These are phyloP conservation scores for Amblyjoppa fuscipennis DNA, from an alignment of 2,888 invertebrate genomes.

Conservation along the genomic window DNA sequence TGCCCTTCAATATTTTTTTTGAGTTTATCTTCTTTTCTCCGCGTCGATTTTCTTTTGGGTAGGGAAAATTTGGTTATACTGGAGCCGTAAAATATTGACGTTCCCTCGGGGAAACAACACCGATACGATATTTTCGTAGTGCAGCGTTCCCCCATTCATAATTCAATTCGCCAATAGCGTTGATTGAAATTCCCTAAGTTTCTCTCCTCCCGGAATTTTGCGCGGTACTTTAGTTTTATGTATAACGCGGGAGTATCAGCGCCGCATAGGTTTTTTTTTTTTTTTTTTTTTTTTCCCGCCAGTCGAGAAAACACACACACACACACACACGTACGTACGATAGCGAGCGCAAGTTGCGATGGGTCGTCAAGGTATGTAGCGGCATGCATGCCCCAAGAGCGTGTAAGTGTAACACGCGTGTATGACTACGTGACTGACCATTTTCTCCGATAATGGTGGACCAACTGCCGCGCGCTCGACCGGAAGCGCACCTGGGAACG, in stretches of 20 bases:
- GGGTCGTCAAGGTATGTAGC: background rate
- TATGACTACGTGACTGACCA: constrained; percentile 75
- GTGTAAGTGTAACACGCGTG: constrained; percentile 52
- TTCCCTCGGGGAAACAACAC: background rate
- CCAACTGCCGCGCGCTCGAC: constrained; percentile 75
- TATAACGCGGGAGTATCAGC: background rate
- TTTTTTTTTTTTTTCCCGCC: background rate
- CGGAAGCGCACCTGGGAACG: constrained; percentile 79
- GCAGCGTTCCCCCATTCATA: background rate
- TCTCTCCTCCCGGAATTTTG: background rate
- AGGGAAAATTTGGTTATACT: too few species aligned
- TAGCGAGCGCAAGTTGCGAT: background rate
- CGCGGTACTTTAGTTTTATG: constrained; percentile 1
- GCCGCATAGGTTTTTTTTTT: background rate
- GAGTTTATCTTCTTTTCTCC: too few species aligned
- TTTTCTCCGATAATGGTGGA: constrained; percentile 79
- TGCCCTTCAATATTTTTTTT: too few species aligned
- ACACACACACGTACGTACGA: background rate
- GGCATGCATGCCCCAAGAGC: constrained; percentile 32
- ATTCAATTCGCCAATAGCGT: background rate
- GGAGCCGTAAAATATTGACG: too few species aligned
- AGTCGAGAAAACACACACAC: constrained; percentile 4
- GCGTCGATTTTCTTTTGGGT: too few species aligned
- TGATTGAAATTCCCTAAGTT: constrained; percentile 9
- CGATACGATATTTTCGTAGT: background rate